These are phyloP conservation scores for Alethe diademata DNA, from an alignment of 2,113 vertebrate genomes.

Conservation along the genomic window DNA sequence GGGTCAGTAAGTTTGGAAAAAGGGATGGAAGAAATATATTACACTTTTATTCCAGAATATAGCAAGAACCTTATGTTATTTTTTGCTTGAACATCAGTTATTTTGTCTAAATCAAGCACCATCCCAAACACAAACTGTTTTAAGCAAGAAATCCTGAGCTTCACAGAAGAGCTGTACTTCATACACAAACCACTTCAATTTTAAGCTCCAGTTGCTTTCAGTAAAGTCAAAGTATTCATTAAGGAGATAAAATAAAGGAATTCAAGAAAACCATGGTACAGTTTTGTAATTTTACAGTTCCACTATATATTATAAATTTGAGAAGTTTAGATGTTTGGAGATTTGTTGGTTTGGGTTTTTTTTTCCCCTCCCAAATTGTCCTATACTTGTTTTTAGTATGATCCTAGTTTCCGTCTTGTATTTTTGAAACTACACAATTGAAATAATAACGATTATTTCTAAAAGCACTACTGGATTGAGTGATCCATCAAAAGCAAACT, in stretches of 20 bases:
- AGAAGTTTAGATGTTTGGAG: not conserved
- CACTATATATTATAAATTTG: not conserved
- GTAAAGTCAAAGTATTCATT: not conserved
- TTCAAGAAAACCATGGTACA: not conserved
- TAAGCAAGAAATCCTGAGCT: not conserved
- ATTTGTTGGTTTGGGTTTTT: not conserved
- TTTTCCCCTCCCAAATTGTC: rapidly evolving
- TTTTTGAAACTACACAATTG: not conserved
- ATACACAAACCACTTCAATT: not conserved
- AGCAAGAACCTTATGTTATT: not conserved
- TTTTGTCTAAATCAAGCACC: not conserved
- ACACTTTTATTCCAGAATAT: not conserved
- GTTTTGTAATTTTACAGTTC: not conserved
- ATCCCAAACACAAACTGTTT: not conserved
- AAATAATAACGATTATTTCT: not conserved
- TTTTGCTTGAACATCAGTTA: not conserved
- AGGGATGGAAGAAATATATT: not conserved
- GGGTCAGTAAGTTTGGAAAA: not conserved
- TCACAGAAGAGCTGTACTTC: not conserved
- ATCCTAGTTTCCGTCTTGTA: not conserved
- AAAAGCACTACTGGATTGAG: not conserved
- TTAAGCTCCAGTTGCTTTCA: not conserved
- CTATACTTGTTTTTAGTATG: not conserved
- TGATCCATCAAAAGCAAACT: not conserved
- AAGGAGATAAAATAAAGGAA: not conserved